Evolutionary conservation across 2,888 invertebrate genomes (phyloP), one percentile per base, ranked within the genome.

Genomic region (Harmothoe impar): DNA sequence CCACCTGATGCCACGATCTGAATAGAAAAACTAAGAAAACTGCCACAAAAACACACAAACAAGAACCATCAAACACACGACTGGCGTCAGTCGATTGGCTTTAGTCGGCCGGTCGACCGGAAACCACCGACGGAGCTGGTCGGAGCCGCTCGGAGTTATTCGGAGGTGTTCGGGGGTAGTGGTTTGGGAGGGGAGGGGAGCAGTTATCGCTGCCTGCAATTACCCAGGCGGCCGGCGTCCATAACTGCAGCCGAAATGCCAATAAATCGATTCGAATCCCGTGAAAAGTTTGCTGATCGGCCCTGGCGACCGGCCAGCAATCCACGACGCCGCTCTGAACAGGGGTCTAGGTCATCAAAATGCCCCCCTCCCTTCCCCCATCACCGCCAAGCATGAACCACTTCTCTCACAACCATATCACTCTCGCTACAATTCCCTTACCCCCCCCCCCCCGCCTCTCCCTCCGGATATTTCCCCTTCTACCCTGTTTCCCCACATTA

Each of bases 241-340:
- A 72, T 29, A 72, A 72, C 72, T n/a, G 81, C 7, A 20, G 43
- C 81, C 81, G 35, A 23, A 81, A 81, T 23, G 81, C 81, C 81
- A n/a, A 81, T 81, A 81, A 81, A 81, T 81, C 81, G 81, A 81
- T 81, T 43, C 5, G 81, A 43, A 33, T 81, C 35, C 81, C 81
- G 81, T 81, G 81, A 81, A 81, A 81, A 81, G 81, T 81, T 81
- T 81, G 81, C 43, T 81, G 81, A 81, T 81, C 81, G 25, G 43
- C 0, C 3, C 23, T 81, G 81, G 81, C 81, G 33, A 12, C 35
- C 15, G 1, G 81, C 81, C 81, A 81, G 43, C 15, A 20, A 20
- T 17, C 78, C 31, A 78, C 25, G 33, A 29, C 68, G 35, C 78
- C 78, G 78, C 35, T 17, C 78, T n/a, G 20, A n/a, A 62, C 23